Conservation (phyloP, 1,140 invertebrate species). For the Oedothorax gibbosus region DNA sequence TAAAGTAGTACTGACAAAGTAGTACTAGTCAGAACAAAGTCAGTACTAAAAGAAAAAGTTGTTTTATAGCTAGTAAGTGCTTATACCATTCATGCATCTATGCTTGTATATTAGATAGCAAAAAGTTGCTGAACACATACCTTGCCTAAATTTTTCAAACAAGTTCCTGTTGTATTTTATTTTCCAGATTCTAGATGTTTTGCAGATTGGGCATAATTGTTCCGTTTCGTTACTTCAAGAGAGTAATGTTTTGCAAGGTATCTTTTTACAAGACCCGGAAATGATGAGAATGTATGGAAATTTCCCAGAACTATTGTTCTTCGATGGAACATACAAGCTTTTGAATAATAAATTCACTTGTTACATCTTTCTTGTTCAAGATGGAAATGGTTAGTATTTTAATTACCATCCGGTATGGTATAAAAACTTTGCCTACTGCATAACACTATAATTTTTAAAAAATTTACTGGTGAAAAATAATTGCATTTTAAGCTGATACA, state of each 20-base stretch:
- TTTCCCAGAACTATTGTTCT: constrained; percentile 30
- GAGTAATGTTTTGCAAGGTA: neutral
- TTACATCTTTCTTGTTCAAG: constrained; percentile 10
- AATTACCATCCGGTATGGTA: no score
- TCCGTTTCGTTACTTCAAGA: neutral
- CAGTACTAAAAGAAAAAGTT: no score
- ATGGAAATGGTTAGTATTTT: constrained; percentile 17
- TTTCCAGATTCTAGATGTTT: constrained; percentile 9
- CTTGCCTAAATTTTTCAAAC: neutral
- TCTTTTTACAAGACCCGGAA: constrained; percentile 23
- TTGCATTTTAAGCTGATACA: no score
- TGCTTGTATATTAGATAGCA: neutral
- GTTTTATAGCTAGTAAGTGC: no score
- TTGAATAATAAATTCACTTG: constrained; percentile 7
- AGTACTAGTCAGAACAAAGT: no score
- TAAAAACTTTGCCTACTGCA: no score
- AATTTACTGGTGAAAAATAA: no score
- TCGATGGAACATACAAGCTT: constrained; percentile 30
- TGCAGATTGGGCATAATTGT: neutral
- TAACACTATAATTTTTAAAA: no score
- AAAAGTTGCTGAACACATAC: neutral
- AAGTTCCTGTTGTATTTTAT: neutral
- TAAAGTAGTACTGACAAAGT: no score
- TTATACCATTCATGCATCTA: no score
- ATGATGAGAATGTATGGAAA: constrained; percentile 10